Percentiles rank a stretch among this genome's conserved stretches.
These are phyloP conservation scores for Tympanoctomys barrerae DNA, from an alignment of 2,797 vertebrate genomes.

Conservation along the genomic window DNA sequence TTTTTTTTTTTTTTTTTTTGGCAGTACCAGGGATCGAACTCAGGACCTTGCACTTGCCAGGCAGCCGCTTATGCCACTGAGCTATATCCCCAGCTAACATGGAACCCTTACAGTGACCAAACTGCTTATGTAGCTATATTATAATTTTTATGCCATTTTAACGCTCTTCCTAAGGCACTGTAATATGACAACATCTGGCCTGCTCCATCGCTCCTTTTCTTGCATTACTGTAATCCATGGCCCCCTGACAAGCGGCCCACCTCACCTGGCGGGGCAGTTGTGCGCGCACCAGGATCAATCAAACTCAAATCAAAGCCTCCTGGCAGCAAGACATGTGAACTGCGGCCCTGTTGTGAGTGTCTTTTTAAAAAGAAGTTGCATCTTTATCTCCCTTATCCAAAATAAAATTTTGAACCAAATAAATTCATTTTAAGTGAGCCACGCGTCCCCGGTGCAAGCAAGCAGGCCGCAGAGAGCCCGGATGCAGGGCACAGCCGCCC, in stretches of 20 bases:
- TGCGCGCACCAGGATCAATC: neutral
- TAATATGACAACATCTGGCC: neutral
- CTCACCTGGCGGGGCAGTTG: neutral
- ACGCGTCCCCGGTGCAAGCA: neutral
- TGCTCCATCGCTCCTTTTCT: neutral
- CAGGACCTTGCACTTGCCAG: too few relatives aligned
- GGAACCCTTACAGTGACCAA: neutral
- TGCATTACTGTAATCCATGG: neutral
- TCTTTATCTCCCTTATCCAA: neutral
- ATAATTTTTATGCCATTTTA: neutral
- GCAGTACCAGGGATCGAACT: too few relatives aligned
- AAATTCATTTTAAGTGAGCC: neutral
- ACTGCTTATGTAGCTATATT: neutral
- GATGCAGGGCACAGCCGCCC: neutral
- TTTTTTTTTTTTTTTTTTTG: too few relatives aligned
- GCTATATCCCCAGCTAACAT: too few relatives aligned
- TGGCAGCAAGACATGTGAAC: neutral
- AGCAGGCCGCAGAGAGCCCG: neutral
- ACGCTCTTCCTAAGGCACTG: neutral
- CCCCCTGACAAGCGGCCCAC: neutral
- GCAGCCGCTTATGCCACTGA: too few relatives aligned
- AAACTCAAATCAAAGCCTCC: neutral
- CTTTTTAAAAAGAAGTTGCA: conserved; percentile 14
- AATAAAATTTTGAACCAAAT: neutral
- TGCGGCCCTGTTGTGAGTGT: neutral